Percentiles rank a stretch among this genome's conserved stretches.
These are phyloP conservation scores for Catocala sponsa DNA, from an alignment of 2,888 invertebrate species.

Conservation along the genomic window DNA sequence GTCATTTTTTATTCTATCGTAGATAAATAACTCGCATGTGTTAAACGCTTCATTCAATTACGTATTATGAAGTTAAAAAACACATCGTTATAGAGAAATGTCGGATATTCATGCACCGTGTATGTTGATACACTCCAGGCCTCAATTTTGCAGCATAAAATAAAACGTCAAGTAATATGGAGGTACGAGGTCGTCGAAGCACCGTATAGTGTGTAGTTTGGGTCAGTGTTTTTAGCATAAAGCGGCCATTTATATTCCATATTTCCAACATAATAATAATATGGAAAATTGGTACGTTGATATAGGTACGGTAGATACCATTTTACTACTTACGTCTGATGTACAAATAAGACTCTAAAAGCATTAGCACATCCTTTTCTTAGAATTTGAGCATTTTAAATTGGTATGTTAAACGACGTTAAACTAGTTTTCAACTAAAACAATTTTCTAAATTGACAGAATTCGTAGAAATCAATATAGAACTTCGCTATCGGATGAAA, in stretches of 20 bases:
- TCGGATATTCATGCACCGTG: conserved; percentile 11
- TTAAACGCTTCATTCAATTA: conserved; percentile 38
- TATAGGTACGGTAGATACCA: neutral
- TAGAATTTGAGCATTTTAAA: too few species aligned
- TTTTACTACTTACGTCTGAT: neutral
- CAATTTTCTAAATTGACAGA: too few species aligned
- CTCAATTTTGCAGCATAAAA: conserved; percentile 4
- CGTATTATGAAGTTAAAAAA: conserved; percentile 23
- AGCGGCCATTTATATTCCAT: neutral
- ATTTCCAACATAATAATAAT: neutral
- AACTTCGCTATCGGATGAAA: too few species aligned
- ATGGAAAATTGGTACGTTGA: neutral
- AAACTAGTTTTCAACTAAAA: too few species aligned
- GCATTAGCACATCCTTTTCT: too few species aligned
- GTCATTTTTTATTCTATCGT: conserved; percentile 42
- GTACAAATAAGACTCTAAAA: too few species aligned
- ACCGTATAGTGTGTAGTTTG: conserved; percentile 1
- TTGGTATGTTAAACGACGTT: too few species aligned
- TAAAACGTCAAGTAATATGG: neutral
- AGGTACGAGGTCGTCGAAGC: conserved; percentile 1
- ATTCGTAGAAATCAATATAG: too few species aligned
- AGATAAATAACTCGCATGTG: conserved; percentile 41
- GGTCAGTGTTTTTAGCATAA: conserved; percentile 6
- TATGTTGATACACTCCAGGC: neutral
- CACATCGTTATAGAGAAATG: conserved; percentile 28